Conservation (phyloP, 1,140 invertebrate genomes). For the Trigoniulus corallinus region DNA sequence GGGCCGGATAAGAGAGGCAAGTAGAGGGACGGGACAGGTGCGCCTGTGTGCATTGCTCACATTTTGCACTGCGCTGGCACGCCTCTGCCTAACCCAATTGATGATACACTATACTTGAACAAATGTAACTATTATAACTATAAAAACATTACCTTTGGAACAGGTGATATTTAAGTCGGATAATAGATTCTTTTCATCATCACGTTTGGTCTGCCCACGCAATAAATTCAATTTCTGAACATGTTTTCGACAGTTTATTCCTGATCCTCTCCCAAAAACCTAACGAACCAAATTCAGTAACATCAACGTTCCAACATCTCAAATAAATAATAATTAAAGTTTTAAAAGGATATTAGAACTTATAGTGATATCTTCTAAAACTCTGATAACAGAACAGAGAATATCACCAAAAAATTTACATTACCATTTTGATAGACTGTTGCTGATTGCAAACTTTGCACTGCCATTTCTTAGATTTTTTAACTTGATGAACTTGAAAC, state of each 20-base stretch:
- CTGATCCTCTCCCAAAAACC: not conserved
- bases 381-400: not conserved
- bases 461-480: not conserved
- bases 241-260: not conserved
- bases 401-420: no score
- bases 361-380: not conserved
- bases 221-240: not conserved
- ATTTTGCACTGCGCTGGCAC: not conserved
- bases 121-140: not conserved
- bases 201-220: not conserved
- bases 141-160: not conserved
- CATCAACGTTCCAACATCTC: no score
- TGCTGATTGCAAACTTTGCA: not conserved
- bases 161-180: not conserved
- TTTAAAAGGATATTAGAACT: not conserved
- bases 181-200: not conserved
- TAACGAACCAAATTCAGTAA: not conserved
- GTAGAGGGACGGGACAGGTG: not conserved
- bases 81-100: not conserved
- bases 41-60: not conserved
- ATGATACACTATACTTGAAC: not conserved
- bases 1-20: no score
- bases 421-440: constrained; percentile 1
- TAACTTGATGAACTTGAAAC: not conserved
- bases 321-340: not conserved